phyloP scores from a whole-genome alignment of 2,888 invertebrate species.

The Philhelius pedissequus region DNA sequence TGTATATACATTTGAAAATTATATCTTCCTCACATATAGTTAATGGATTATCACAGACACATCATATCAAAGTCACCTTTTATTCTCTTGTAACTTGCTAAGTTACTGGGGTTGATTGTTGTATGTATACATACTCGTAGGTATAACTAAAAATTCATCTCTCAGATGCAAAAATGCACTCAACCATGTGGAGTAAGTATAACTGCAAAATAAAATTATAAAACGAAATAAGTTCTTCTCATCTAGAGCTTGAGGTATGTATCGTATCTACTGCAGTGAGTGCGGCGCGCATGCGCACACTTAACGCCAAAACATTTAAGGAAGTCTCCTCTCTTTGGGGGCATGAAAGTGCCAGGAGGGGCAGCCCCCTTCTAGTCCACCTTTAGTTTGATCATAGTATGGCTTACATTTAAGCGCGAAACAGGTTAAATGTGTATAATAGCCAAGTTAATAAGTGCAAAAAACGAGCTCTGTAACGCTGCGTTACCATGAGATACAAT shows the following conservation, averaged over 20 bases:
- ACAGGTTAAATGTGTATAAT: constrained; percentile 69
- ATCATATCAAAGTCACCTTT: constrained; percentile 63
- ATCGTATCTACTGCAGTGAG: not conserved
- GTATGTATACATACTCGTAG: no score
- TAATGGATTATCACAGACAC: constrained; percentile 55
- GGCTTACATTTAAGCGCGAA: constrained; percentile 62
- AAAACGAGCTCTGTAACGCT: constrained; percentile 57
- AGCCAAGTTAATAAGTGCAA: constrained; percentile 68
- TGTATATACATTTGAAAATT: not conserved
- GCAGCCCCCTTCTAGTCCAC: not conserved
- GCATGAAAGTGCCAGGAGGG: constrained; percentile 13
- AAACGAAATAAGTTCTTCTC: constrained; percentile 11
- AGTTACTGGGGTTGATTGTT: not conserved
- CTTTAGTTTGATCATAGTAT: constrained; percentile 17
- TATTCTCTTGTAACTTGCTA: not conserved
- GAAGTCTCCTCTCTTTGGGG: constrained; percentile 43
- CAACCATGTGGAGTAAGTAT: constrained; percentile 47
- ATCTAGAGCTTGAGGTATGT: not conserved
- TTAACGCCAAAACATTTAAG: constrained; percentile 68
- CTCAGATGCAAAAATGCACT: constrained; percentile 52
- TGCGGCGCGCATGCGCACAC: constrained; percentile 54
- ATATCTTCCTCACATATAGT: not conserved
- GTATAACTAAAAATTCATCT: not conserved
- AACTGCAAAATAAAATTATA: constrained; percentile 21
- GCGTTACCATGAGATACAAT: constrained; percentile 56